These are phyloP conservation scores for Lasioglossum baleicum DNA, from an alignment of 1,140 invertebrate genomes.

Conservation along the genomic window DNA sequence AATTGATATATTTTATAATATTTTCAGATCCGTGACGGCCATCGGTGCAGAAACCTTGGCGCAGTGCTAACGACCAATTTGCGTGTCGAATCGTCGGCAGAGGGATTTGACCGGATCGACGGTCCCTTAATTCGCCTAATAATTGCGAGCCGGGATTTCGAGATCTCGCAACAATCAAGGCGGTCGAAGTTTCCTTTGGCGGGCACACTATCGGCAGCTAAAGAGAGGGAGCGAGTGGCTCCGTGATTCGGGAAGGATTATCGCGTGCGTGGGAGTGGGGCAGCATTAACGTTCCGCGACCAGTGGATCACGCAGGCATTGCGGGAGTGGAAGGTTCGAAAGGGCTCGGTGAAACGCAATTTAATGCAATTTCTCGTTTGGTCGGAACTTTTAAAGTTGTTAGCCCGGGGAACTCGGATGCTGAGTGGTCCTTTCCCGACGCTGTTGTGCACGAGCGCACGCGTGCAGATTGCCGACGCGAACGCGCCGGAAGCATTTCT, in stretches of 20 bases:
- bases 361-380: slow-evolving; percentile 64
- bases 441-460: slow-evolving; percentile 41
- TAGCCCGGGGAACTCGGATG: slow-evolving; percentile 32
- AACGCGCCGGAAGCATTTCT: slow-evolving; percentile 27
- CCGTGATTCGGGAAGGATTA: slow-evolving; percentile 15
- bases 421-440: slow-evolving; percentile 52
- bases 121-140: background rate
- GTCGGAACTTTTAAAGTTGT: slow-evolving; percentile 63
- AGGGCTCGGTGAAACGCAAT: slow-evolving; percentile 47
- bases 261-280: background rate
- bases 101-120: too few relatives aligned
- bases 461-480: slow-evolving; percentile 26
- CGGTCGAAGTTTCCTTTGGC: background rate
- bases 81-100: too few relatives aligned
- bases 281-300: background rate
- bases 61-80: too few relatives aligned
- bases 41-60: too few relatives aligned
- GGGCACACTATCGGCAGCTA: background rate
- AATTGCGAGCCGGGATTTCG: background rate
- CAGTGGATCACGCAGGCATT: background rate
- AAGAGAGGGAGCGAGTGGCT: too few relatives aligned
- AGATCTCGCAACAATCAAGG: background rate
- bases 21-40: too few relatives aligned
- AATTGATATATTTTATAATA: too few relatives aligned
- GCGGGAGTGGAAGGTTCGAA: background rate